These are phyloP conservation scores for Melieria crassipennis DNA, from an alignment of 2,888 invertebrate genomes.

Conservation along the genomic window DNA sequence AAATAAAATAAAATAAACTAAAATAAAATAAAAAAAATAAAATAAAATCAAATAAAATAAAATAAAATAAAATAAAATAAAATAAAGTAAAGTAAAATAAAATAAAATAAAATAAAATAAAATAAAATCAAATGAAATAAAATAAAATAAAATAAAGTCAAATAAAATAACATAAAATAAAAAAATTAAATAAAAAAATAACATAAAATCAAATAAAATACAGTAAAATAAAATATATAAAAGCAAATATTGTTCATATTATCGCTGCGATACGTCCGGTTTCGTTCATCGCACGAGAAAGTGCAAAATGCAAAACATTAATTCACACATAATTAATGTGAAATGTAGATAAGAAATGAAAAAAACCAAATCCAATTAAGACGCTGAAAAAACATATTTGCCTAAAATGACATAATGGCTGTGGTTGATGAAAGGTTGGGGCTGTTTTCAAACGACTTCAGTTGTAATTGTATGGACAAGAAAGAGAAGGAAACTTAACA, in stretches of 20 bases:
- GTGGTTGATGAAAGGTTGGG: no score
- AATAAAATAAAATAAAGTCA: constrained; percentile 2
- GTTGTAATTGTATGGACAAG: no score
- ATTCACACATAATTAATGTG: no score
- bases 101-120: constrained; percentile 5
- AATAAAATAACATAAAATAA: constrained; percentile 2
- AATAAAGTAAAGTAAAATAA: background rate
- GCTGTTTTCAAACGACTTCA: no score
- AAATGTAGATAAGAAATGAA: no score
- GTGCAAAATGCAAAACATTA: no score
- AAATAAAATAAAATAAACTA: background rate
- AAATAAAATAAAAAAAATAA: constrained; percentile 5
- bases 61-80: background rate
- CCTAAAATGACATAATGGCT: no score
- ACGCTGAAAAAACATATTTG: no score
- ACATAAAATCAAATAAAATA: background rate
- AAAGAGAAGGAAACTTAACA: no score
- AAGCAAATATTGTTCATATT: background rate
- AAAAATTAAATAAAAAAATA: background rate
- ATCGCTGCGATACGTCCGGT: background rate
- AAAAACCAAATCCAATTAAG: no score
- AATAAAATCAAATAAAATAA: background rate
- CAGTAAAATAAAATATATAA: background rate
- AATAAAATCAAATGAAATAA: background rate
- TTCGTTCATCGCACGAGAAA: no score